These are phyloP conservation scores for Sinocyclocheilus rhinocerous DNA, from an alignment of 2,113 vertebrate genomes.

Conservation along the genomic window DNA sequence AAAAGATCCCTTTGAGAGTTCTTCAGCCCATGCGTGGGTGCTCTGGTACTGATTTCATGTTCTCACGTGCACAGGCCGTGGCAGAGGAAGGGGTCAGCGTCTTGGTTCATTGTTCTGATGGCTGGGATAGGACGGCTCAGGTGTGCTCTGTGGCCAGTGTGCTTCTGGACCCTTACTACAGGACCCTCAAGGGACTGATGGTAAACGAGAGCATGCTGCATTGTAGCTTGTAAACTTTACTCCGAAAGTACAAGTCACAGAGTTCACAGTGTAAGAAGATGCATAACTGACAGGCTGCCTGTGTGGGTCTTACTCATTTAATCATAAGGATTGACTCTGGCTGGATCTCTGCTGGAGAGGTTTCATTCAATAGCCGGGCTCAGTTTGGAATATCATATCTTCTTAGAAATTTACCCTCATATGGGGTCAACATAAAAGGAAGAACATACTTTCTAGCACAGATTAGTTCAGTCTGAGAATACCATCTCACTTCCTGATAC, in stretches of 20 bases:
- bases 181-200: conserved; percentile 93
- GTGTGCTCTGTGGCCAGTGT: conserved; percentile 93
- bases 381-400: conserved; percentile 47
- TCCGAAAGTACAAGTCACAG: not conserved
- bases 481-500: conserved; percentile 49
- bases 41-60: conserved; percentile 21
- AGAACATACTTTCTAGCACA: conserved; percentile 48
- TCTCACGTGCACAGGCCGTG: conserved; percentile 77
- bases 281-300: conserved; percentile 28
- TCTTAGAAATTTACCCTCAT: conserved; percentile 44
- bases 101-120: conserved; percentile 95
- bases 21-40: not conserved
- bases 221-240: not conserved
- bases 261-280: conserved; percentile 23
- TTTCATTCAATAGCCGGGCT: conserved; percentile 40
- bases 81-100: conserved; percentile 91
- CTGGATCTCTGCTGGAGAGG: conserved; percentile 54
- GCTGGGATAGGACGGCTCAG: conserved; percentile 95
- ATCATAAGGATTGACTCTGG: conserved; percentile 55
- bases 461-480: conserved; percentile 50
- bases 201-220: conserved; percentile 64
- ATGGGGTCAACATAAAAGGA: conserved; percentile 47
- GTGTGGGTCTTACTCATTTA: conserved; percentile 46
- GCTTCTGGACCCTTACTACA: conserved; percentile 91
- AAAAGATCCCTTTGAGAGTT: conserved; percentile 50